These are phyloP conservation scores for Amblyornis subalaris DNA, from an alignment of 2,113 vertebrate species.

Conservation along the genomic window DNA sequence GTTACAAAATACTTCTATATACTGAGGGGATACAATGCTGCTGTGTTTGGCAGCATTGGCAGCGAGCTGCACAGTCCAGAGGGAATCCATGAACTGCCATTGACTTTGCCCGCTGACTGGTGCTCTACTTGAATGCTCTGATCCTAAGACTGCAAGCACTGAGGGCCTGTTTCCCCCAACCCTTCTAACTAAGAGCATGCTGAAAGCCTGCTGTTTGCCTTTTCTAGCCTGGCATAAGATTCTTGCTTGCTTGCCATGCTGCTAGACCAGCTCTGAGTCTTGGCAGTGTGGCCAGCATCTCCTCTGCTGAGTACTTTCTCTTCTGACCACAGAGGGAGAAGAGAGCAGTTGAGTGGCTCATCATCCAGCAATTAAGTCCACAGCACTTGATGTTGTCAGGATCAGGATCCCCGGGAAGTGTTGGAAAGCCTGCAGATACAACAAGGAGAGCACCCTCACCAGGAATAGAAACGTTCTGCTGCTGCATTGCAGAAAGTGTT, in stretches of 20 bases:
- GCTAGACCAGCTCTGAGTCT: background rate
- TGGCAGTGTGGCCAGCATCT: background rate
- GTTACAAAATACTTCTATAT: too few species aligned
- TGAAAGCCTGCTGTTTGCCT: background rate
- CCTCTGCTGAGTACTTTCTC: background rate
- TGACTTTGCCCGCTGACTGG: background rate
- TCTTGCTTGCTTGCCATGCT: background rate
- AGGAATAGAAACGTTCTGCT: accelerated
- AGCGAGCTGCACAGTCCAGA: background rate
- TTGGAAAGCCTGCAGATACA: background rate
- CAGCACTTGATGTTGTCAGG: background rate
- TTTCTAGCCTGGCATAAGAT: background rate
- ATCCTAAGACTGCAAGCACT: background rate
- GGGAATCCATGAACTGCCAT: background rate
- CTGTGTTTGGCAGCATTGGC: background rate
- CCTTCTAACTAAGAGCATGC: background rate
- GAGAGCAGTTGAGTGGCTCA: background rate
- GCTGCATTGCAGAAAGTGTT: background rate
- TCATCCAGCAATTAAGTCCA: background rate
- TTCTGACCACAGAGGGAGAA: background rate
- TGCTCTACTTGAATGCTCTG: background rate
- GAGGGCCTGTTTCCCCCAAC: background rate
- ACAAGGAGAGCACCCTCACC: background rate
- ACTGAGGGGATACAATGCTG: too few species aligned
- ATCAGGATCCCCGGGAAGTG: background rate